Conservation (phyloP, 2,797 vertebrate genomes). For the Sarcoramphus papa region DNA sequence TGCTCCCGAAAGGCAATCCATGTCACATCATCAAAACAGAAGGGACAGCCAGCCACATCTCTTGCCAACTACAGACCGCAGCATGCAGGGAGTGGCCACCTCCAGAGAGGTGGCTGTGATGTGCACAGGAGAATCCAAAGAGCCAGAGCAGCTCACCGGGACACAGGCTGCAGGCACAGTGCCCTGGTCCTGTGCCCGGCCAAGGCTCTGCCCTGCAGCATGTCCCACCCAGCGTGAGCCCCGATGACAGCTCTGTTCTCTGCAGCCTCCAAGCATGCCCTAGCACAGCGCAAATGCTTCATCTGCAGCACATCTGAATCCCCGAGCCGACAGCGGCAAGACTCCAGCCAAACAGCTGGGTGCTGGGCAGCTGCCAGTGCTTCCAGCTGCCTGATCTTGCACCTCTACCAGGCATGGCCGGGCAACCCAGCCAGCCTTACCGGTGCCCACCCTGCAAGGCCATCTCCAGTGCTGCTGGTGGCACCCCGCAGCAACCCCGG, state of each 20-base stretch:
- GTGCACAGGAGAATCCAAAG: not conserved
- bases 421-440: not conserved
- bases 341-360: not conserved
- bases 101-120: not conserved
- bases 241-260: not conserved
- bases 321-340: accelerated
- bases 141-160: not conserved
- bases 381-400: not conserved
- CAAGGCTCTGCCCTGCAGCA: not conserved
- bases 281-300: not conserved
- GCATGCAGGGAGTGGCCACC: not conserved
- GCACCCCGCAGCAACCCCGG: not conserved
- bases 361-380: not conserved
- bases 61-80: not conserved
- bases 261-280: accelerated
- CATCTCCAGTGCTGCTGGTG: not conserved
- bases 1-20: not conserved
- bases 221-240: not conserved
- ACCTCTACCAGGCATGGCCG: not conserved
- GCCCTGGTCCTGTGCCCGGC: not conserved
- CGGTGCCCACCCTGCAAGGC: not conserved
- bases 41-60: not conserved
- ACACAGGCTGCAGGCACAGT: not conserved
- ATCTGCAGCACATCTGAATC: not conserved
- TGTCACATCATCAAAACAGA: not conserved